Conservation (phyloP, 2,113 vertebrate genomes). For the Ailurus styani region DNA sequence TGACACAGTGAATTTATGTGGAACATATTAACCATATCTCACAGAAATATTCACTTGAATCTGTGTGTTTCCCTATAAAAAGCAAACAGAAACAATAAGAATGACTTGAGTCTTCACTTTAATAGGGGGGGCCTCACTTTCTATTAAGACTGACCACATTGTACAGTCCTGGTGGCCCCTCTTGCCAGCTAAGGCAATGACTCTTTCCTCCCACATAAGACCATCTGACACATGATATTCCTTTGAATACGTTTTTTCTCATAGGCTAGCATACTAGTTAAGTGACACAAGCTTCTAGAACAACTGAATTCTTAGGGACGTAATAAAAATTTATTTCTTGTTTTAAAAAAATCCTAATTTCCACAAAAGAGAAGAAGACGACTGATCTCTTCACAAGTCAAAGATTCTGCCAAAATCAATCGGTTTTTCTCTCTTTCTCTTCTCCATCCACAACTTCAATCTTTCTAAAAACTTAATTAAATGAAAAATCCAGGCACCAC, state of each 20-base stretch:
- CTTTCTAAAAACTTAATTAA: constrained; percentile 1
- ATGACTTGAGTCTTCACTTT: neutral
- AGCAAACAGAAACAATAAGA: neutral
- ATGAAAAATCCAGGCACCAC: neutral
- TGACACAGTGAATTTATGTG: neutral
- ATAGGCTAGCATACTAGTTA: neutral
- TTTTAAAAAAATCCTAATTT: neutral
- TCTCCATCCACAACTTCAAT: neutral
- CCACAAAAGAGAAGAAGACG: neutral
- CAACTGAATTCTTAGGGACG: neutral
- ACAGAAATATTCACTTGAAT: neutral
- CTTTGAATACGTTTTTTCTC: neutral
- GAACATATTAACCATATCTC: neutral
- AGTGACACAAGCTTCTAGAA: neutral
- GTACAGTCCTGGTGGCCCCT: neutral
- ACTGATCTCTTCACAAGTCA: neutral
- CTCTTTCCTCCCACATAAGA: neutral
- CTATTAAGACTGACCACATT: neutral
- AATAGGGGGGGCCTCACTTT: neutral
- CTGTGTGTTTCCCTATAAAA: neutral
- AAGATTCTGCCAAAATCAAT: neutral
- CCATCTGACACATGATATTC: neutral
- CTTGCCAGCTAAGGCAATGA: neutral
- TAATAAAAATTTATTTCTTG: neutral
- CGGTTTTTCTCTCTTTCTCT: neutral